phyloP scores from a whole-genome alignment of 1,140 invertebrate species.

The Drosophila busckii region DNA sequence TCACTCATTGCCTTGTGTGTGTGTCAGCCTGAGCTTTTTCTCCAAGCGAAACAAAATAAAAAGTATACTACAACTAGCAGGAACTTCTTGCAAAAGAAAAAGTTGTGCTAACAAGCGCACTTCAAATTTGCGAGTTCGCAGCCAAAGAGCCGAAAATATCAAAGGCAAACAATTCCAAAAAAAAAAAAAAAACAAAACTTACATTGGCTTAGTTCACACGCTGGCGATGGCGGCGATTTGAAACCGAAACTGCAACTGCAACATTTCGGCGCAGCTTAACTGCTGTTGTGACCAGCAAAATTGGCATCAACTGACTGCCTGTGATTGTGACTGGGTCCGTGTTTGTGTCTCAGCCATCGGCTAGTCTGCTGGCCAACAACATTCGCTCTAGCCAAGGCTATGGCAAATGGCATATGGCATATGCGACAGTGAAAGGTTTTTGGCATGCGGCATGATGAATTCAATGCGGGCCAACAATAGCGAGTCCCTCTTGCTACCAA shows the following conservation, averaged over 20 bases:
- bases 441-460: constrained; percentile 30
- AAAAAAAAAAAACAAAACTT: constrained; percentile 20
- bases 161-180: constrained; percentile 44
- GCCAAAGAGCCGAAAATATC: constrained; percentile 57
- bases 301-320: constrained; percentile 16
- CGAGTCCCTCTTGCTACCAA: not conserved
- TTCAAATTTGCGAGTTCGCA: constrained; percentile 25
- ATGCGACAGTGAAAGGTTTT: constrained; percentile 62
- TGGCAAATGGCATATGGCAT: constrained; percentile 14
- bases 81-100: constrained; percentile 62
- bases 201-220: constrained; percentile 57
- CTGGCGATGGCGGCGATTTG: constrained; percentile 31
- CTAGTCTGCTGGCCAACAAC: constrained; percentile 26
- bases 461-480: constrained; percentile 7
- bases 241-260: constrained; percentile 17
- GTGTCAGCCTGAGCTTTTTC: constrained; percentile 18
- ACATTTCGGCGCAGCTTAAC: constrained; percentile 48
- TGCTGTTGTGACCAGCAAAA: constrained; percentile 15
- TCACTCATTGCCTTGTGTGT: not conserved
- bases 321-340: constrained; percentile 3
- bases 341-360: constrained; percentile 18
- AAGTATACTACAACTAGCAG: constrained; percentile 40
- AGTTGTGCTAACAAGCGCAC: constrained; percentile 63
- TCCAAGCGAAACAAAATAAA: constrained; percentile 2
- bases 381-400: constrained; percentile 48